Percentiles rank a stretch among this genome's conserved stretches.
These are phyloP conservation scores for Valencia hispanica DNA, from an alignment of 2,797 vertebrate species.

Conservation along the genomic window DNA sequence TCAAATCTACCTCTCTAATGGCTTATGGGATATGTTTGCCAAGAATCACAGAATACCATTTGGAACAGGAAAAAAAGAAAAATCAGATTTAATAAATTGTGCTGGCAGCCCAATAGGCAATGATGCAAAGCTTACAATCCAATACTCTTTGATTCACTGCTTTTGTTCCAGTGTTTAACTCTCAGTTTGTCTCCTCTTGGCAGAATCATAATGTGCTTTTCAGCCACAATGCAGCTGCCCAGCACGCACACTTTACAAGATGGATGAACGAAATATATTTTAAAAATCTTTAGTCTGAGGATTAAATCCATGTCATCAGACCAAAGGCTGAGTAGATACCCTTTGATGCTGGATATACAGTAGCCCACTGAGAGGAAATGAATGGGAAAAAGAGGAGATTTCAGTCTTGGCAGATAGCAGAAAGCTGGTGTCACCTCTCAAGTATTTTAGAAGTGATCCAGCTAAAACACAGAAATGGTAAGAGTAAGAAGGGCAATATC, in stretches of 20 bases:
- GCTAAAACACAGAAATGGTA: slow-evolving; percentile 55
- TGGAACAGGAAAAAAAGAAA: slow-evolving; percentile 33
- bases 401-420: slow-evolving; percentile 65
- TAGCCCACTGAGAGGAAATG: slow-evolving; percentile 69
- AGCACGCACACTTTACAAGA: slow-evolving; percentile 57
- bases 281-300: slow-evolving; percentile 66
- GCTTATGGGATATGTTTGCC: slow-evolving; percentile 37
- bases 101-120: slow-evolving; percentile 65
- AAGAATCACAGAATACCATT: slow-evolving; percentile 36
- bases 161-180: slow-evolving; percentile 56
- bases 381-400: slow-evolving; percentile 63
- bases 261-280: slow-evolving; percentile 37
- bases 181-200: slow-evolving; percentile 50
- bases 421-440: slow-evolving; percentile 39
- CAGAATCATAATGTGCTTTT: slow-evolving; percentile 46
- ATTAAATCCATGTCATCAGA: slow-evolving; percentile 75
- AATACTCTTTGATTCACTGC: slow-evolving; percentile 65
- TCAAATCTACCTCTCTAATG: slow-evolving; percentile 46
- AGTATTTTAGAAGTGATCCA: slow-evolving; percentile 46
- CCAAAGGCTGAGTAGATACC: slow-evolving; percentile 60
- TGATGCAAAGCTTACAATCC: slow-evolving; percentile 62
- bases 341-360: slow-evolving; percentile 73
- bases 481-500: slow-evolving; percentile 27
- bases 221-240: slow-evolving; percentile 50
- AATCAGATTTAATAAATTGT: slow-evolving; percentile 55